These are phyloP conservation scores for Leptinotarsa haldemani DNA, from an alignment of 2,888 invertebrate genomes.

Conservation along the genomic window DNA sequence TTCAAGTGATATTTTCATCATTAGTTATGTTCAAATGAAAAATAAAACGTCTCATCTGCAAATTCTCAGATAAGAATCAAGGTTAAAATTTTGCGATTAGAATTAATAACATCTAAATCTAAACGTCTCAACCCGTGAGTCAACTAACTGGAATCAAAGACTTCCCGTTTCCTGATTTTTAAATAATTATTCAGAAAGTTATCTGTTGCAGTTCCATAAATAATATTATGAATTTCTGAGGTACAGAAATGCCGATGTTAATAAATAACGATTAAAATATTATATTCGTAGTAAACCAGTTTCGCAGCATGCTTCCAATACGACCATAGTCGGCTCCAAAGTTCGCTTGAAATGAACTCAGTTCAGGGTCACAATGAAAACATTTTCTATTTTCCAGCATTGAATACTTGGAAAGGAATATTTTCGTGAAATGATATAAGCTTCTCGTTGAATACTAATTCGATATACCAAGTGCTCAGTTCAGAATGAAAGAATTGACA, in stretches of 20 bases:
- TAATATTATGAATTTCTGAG: conserved; percentile 17
- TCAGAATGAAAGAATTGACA: too few species aligned
- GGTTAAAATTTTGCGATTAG: background rate
- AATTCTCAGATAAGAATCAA: too few species aligned
- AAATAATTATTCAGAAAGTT: background rate
- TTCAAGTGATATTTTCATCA: too few species aligned
- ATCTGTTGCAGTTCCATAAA: conserved; percentile 4
- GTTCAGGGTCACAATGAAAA: too few species aligned
- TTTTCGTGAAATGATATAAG: too few species aligned
- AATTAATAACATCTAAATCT: background rate
- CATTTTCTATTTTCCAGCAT: too few species aligned
- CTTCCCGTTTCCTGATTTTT: background rate
- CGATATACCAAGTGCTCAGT: too few species aligned
- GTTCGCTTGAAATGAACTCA: background rate
- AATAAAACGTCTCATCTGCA: too few species aligned
- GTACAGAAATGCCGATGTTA: conserved; percentile 7
- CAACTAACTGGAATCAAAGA: background rate
- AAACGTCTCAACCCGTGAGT: background rate
- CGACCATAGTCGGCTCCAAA: conserved; percentile 6
- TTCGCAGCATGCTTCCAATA: conserved; percentile 1
- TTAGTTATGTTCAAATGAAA: too few species aligned
- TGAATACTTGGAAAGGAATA: too few species aligned
- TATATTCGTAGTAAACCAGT: conserved; percentile 17
- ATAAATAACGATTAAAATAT: conserved; percentile 19
- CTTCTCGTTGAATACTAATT: too few species aligned